These are phyloP conservation scores for Cremastinae sp. DNA, from an alignment of 2,888 invertebrate genomes.

Conservation along the genomic window DNA sequence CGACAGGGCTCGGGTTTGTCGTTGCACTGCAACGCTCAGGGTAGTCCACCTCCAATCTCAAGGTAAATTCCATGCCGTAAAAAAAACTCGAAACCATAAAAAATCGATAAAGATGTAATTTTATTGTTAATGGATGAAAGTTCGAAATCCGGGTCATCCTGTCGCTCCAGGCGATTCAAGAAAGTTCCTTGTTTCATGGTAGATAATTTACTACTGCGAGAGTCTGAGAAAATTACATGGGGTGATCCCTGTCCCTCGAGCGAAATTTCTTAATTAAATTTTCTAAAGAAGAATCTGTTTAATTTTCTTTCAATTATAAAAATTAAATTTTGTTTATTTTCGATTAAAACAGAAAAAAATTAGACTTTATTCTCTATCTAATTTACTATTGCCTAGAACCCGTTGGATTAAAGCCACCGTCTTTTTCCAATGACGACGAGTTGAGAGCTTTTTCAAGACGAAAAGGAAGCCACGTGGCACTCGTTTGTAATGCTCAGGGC, in stretches of 20 bases:
- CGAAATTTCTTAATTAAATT: constrained; percentile 14
- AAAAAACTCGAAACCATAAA: too few relatives aligned
- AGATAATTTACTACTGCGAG: constrained; percentile 5
- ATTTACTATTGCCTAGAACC: constrained; percentile 82
- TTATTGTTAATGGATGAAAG: too few relatives aligned
- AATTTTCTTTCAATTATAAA: too few relatives aligned
- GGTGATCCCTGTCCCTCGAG: constrained; percentile 54
- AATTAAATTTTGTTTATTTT: too few relatives aligned
- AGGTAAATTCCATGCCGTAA: too few relatives aligned
- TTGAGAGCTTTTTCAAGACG: constrained; percentile 82
- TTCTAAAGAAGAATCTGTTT: neutral
- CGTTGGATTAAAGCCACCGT: constrained; percentile 86
- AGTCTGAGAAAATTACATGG: neutral
- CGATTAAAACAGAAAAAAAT: too few relatives aligned
- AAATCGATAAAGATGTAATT: too few relatives aligned
- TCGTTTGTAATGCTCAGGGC: constrained; percentile 84
- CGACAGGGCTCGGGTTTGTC: constrained; percentile 78
- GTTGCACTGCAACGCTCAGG: constrained; percentile 87
- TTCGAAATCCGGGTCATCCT: too few relatives aligned
- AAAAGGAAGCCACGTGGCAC: constrained; percentile 75
- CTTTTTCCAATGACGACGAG: constrained; percentile 84
- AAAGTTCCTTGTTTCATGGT: constrained; percentile 37
- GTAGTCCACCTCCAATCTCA: constrained; percentile 86
- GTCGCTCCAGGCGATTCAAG: constrained; percentile 39
- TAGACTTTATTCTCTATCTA: neutral